These are phyloP conservation scores for Bothrops jararaca DNA, from an alignment of 2,113 vertebrate species.

Conservation along the genomic window DNA sequence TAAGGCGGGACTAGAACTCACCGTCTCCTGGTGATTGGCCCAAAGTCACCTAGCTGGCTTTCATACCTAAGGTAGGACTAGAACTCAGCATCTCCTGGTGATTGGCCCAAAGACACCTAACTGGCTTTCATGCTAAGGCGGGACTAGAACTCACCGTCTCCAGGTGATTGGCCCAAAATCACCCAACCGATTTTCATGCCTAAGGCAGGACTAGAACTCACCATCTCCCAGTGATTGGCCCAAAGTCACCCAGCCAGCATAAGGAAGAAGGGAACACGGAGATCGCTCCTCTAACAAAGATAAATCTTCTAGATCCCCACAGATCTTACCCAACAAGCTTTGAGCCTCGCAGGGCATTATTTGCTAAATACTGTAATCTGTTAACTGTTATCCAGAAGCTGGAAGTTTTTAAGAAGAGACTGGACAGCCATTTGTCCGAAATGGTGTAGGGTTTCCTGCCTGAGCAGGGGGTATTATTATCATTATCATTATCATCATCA, in stretches of 20 bases:
- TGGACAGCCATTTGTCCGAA: too few relatives aligned
- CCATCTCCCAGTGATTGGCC: too few relatives aligned
- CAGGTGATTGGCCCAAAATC: too few relatives aligned
- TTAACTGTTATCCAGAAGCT: neutral
- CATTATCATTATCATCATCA: too few relatives aligned
- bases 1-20: neutral
- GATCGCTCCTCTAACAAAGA: neutral
- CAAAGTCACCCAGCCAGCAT: neutral
- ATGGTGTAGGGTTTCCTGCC: too few relatives aligned
- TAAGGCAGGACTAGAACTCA: too few relatives aligned
- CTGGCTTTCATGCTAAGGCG: fast-evolving
- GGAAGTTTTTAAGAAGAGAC: too few relatives aligned
- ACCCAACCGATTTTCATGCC: too few relatives aligned
- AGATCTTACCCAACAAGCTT: neutral
- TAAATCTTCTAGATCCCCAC: neutral
- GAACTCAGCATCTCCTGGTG: too few relatives aligned
- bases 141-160: too few relatives aligned
- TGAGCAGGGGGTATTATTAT: too few relatives aligned
- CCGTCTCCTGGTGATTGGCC: fast-evolving
- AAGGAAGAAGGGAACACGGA: neutral
- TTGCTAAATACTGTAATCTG: neutral
- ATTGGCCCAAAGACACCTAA: too few relatives aligned
- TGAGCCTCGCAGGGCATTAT: neutral
- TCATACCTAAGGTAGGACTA: fast-evolving
- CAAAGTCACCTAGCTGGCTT: neutral